A percentile compares a stretch with the other conserved stretches of the same genome.
Conservation (phyloP, 2,113 vertebrate genomes). For the Sinocyclocheilus rhinocerous region DNA sequence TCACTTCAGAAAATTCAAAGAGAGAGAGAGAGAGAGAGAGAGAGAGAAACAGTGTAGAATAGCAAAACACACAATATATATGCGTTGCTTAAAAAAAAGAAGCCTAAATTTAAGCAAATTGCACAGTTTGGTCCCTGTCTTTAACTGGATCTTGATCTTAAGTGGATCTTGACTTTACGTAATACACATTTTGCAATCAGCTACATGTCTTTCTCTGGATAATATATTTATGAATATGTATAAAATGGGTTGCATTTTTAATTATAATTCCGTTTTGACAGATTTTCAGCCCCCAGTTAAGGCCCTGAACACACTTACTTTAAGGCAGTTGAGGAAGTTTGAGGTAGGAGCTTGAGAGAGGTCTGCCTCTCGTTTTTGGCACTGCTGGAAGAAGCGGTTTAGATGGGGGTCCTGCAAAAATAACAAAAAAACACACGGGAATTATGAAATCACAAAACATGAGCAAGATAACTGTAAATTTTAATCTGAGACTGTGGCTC, state of each 20-base stretch:
- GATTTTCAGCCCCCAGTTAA: not conserved
- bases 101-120: not conserved
- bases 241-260: not conserved
- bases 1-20: no score
- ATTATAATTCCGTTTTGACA: no score
- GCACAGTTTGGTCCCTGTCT: no score
- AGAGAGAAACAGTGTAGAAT: not conserved
- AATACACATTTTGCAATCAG: not conserved
- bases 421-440: not conserved
- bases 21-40: no score
- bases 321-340: constrained; percentile 87
- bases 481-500: not conserved
- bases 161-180: not conserved
- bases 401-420: constrained; percentile 89
- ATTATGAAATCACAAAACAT: not conserved
- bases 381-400: constrained; percentile 94
- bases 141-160: no score
- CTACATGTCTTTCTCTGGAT: not conserved
- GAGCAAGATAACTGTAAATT: not conserved
- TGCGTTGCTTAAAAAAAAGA: no score
- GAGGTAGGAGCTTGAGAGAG: constrained; percentile 89
- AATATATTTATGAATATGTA: not conserved
- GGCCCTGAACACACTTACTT: constrained; percentile 76
- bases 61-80: not conserved
- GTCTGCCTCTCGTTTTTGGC: constrained; percentile 93